A percentile compares a stretch with the other conserved stretches of the same genome.
Evolutionary conservation across 2,797 vertebrate species (phyloP).

Genomic region (Sebastes diploproa): DNA sequence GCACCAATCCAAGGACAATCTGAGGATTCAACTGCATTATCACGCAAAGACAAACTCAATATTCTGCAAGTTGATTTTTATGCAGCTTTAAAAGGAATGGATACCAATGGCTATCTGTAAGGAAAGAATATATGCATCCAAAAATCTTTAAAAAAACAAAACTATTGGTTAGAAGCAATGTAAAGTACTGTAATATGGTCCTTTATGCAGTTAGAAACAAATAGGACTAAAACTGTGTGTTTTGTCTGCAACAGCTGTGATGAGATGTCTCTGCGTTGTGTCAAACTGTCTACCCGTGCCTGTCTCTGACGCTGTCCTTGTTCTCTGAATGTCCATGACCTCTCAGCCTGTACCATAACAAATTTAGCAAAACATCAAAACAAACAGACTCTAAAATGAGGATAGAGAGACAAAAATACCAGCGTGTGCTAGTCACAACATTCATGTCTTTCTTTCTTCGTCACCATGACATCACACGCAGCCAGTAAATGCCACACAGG

Average conservation of each 20-base stretch:
- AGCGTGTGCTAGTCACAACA: constrained; percentile 15
- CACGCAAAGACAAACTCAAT: not conserved
- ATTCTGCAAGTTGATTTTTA: constrained; percentile 3
- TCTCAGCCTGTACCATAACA: constrained; percentile 48
- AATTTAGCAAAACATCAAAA: constrained; percentile 10
- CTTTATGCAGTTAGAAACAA: not conserved
- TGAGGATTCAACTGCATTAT: constrained; percentile 12
- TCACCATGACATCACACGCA: constrained; percentile 47
- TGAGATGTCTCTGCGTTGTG: constrained; percentile 65
- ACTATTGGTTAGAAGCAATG: not conserved
- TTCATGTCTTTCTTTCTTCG: constrained; percentile 39
- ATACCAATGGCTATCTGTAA: not conserved
- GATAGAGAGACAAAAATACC: constrained; percentile 56
- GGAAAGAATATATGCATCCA: not conserved
- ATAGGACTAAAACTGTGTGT: constrained; percentile 34
- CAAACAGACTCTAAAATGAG: constrained; percentile 28
- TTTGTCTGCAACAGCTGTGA: constrained; percentile 63
- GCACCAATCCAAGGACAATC: not conserved
- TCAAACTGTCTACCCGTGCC: constrained; percentile 80
- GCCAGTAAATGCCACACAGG: constrained; percentile 50
- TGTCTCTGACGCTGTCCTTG: constrained; percentile 77
- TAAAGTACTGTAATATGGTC: not conserved
- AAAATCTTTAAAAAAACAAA: not conserved
- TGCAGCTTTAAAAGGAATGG: not conserved
- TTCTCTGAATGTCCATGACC: constrained; percentile 76